Evolutionary conservation across 1,140 invertebrate species (phyloP), one percentile per base, ranked within the genome.

Genomic region (Rhizoglyphus robini): DNA sequence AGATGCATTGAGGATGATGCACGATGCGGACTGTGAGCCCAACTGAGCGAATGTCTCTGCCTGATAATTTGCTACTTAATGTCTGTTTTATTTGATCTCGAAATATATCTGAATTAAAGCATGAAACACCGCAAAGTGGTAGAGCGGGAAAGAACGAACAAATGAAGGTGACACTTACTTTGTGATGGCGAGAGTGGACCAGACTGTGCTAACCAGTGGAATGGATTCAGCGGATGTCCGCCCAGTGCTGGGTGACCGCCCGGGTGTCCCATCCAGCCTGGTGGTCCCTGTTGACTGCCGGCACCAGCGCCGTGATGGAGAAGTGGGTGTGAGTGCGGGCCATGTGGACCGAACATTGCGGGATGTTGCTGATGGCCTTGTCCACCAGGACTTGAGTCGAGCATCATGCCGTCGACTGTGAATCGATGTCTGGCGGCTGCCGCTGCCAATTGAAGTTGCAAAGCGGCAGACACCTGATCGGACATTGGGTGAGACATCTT

Each of bases 181-280:
- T 60, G 58, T 20, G 58, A 60, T 38, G 58, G 58, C 23, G 58
- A 60, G 13, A 60, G 27, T 60, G 58, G 58, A 27, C 58, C 58
- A 27, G 58, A 3, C 30, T 34, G 32, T 3, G 29, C 58, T 11
- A 60, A 27, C 58, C 58, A 60, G 29, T 60, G 58, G 27, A 60
- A 60, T 46, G 58, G 58, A 46, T 60, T 60, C 30, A 60, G 15
- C 15, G 58, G 58, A 46, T 60, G 58, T 51, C 15, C 48, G 29
- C 48, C 48, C 13, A 27, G n/a, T 20, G 15, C 48, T 20, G 29
- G 48, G 13, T 13, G 48, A 25, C n/a, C 48, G 3, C 15, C 48
- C 13, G 48, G 48, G 29, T 51, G 48, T 23, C 15, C 15, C 15
- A 51, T 13, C 48, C 48, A 51, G 13, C 15, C 23, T 51, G 48